Evolutionary conservation across 1,140 invertebrate species (phyloP), one percentile per base, ranked within the genome.

Genomic region (Drosophila pectinifera): DNA sequence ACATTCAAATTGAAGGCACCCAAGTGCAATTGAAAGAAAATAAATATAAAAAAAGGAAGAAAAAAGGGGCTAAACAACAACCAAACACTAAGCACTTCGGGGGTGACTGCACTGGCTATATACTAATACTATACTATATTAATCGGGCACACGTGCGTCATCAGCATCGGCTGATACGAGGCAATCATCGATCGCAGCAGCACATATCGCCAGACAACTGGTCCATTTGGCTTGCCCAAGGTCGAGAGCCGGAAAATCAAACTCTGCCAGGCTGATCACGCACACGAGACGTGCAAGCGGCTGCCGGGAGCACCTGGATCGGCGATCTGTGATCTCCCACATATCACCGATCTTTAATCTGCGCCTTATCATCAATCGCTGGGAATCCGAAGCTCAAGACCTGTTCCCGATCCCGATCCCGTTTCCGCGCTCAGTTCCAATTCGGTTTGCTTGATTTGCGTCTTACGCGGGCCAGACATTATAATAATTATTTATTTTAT

Each of bases 241-340:
- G 64, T 65, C 64, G 26, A 64, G 36, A 65, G 43, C 34, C 16
- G 61, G 59, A 46, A 42, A 68, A 49, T n/a, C 59, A 68, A 49
- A 65, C 34, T 39, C 14, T n/a, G 41, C 26, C 7, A 18, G 48
- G 28, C 13, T 26, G 43, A 65, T 68, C 64, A 68, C 64, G 64
- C 59, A 31, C 34, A 39, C 34, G 43, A 34, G 20, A 46, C 64
- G 43, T 68, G 64, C 24, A 49, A 16, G 31, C 11, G 10, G 31
- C 0, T 28, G 13, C 11, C 18, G 42, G 59, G 43, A 65, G 55
- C 61, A 63, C 36, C 39, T 61, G 16, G 36, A 61, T 65, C 56
- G 28, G 11, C 24, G 10, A 36, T 31, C 41, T 10, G 26, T 20
- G 13, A 49, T 59, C 59, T 16, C 31, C 49, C 49, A 13, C 49